These are phyloP conservation scores for Heterotilapia buettikoferi DNA, from an alignment of 2,113 vertebrate genomes.

Conservation along the genomic window DNA sequence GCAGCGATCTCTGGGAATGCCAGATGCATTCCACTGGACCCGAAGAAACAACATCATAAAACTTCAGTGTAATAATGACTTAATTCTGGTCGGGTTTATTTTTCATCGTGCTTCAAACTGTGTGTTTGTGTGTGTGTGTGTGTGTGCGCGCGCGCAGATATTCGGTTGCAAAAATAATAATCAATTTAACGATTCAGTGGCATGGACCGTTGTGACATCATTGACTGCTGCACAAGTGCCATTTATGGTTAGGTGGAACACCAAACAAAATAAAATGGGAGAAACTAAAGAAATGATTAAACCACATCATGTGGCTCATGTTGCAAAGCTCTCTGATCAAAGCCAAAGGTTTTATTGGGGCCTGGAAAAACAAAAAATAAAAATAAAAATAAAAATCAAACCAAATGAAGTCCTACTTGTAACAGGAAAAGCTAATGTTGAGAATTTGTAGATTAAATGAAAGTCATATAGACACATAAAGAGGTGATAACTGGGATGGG, in stretches of 20 bases:
- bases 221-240: neutral
- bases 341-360: neutral
- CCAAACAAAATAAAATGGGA: neutral
- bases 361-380: neutral
- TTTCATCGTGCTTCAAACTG: conserved; percentile 48
- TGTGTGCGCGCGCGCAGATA: neutral
- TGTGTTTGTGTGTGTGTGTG: neutral
- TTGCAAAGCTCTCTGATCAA: neutral
- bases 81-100: conserved; percentile 62
- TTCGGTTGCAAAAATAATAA: conserved; percentile 51
- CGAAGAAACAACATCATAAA: conserved; percentile 62
- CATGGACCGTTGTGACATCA: conserved; percentile 8
- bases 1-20: conserved; percentile 60
- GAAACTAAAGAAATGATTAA: neutral
- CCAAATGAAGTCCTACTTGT: neutral
- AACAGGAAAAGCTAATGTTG: neutral
- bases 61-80: conserved; percentile 54
- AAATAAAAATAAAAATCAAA: neutral
- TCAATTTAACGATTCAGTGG: conserved; percentile 47
- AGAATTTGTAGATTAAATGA: neutral
- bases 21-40: conserved; percentile 60
- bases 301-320: neutral
- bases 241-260: neutral
- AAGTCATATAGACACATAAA: neutral
- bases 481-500: neutral